Percentiles rank a stretch among this genome's conserved stretches.
These are phyloP conservation scores for Bradypodion ventrale DNA, from an alignment of 2,797 vertebrate species.

Conservation along the genomic window DNA sequence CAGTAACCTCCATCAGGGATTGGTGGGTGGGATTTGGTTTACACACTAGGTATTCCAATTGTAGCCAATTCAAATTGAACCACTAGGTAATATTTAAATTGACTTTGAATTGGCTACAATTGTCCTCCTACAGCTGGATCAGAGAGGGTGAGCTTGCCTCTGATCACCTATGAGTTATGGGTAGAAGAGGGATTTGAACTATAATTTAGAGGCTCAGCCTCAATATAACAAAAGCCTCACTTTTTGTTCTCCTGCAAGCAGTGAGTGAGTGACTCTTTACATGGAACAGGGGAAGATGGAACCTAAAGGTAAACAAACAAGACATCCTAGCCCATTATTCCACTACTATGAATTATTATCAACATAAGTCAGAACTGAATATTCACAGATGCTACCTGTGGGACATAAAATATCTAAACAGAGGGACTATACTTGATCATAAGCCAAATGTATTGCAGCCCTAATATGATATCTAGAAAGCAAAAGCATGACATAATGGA, in stretches of 20 bases:
- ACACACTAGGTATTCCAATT: no score
- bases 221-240: neutral
- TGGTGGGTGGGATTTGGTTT: no score
- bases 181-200: neutral
- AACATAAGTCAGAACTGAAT: neutral
- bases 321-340: neutral
- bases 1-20: no score
- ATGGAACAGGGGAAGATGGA: neutral
- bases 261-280: neutral
- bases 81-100: no score
- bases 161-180: neutral
- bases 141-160: neutral
- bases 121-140: no score
- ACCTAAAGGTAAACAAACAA: neutral
- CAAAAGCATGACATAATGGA: neutral
- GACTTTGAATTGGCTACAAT: no score
- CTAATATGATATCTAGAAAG: neutral
- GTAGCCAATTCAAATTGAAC: no score
- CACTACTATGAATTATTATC: neutral
- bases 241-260: neutral
- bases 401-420: neutral
- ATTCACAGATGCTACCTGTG: neutral
- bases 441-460: neutral
- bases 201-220: neutral
- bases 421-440: neutral